A percentile compares a stretch with the other conserved stretches of the same genome.
phyloP scores from a whole-genome alignment of 1,140 invertebrate genomes.

The Anthonomus grandis region DNA sequence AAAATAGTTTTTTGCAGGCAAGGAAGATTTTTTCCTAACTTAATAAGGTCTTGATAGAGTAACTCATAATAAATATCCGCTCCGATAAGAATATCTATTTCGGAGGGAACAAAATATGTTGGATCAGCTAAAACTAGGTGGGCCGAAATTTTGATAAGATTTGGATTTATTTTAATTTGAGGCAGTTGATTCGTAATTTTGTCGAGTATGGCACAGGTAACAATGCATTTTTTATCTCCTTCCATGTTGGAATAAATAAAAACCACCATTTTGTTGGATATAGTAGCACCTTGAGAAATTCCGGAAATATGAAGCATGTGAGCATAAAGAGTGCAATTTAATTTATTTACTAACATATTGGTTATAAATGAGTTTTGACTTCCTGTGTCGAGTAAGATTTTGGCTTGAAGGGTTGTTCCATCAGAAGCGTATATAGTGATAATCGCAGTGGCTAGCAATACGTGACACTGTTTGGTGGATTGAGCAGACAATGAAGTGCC shows the following conservation, averaged over 20 bases:
- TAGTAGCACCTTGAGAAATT: not conserved
- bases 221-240: not conserved
- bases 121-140: slow-evolving; percentile 5
- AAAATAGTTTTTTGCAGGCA: not conserved
- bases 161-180: slow-evolving; percentile 3
- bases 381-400: not conserved
- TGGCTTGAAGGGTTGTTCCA: not conserved
- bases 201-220: slow-evolving; percentile 6
- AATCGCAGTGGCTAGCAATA: slow-evolving; percentile 6
- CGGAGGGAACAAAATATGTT: not conserved
- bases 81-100: not conserved
- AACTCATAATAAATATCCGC: not conserved
- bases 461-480: slow-evolving; percentile 1
- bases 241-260: not conserved
- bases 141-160: not conserved
- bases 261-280: slow-evolving; percentile 15
- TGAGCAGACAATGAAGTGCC: not conserved
- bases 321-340: not conserved
- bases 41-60: not conserved
- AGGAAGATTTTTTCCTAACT: not conserved
- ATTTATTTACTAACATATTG: not conserved
- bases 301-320: slow-evolving; percentile 3
- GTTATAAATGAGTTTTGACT: slow-evolving; percentile 6
- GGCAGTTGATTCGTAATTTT: slow-evolving; percentile 5
- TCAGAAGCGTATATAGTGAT: not conserved